phyloP scores from a whole-genome alignment of 2,797 vertebrate species.

The Enteromius anoplus region DNA sequence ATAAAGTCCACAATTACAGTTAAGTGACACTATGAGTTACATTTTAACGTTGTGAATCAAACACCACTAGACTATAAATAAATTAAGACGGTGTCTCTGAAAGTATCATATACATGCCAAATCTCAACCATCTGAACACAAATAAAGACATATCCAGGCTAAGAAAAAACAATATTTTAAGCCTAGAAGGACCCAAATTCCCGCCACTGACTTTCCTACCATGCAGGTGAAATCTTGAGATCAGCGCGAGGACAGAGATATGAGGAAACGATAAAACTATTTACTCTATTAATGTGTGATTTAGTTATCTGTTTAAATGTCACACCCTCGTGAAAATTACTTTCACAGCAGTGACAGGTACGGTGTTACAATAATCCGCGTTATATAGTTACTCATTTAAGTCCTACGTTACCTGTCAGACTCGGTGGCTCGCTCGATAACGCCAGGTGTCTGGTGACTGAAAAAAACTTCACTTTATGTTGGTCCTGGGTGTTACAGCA shows the following conservation, averaged over 20 bases:
- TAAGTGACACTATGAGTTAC: neutral
- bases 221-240: constrained; percentile 1
- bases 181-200: neutral
- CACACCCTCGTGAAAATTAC: neutral
- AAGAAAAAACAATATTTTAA: neutral
- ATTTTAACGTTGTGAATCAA: neutral
- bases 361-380: neutral
- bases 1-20: neutral
- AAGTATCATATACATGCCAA: neutral
- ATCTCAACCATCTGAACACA: neutral
- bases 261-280: neutral
- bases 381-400: neutral
- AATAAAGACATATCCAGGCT: neutral
- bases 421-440: constrained; percentile 23
- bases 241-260: neutral
- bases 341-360: neutral
- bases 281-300: neutral
- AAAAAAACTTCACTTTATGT: constrained; percentile 11
- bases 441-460: constrained; percentile 22
- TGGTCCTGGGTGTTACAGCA: neutral
- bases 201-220: constrained; percentile 21
- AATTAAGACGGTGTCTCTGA: neutral
- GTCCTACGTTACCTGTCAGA: constrained; percentile 44
- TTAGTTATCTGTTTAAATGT: too few species aligned
- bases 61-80: neutral